phyloP scores from a whole-genome alignment of 2,888 invertebrate genomes.

The Lordiphosa fenestrarum region DNA sequence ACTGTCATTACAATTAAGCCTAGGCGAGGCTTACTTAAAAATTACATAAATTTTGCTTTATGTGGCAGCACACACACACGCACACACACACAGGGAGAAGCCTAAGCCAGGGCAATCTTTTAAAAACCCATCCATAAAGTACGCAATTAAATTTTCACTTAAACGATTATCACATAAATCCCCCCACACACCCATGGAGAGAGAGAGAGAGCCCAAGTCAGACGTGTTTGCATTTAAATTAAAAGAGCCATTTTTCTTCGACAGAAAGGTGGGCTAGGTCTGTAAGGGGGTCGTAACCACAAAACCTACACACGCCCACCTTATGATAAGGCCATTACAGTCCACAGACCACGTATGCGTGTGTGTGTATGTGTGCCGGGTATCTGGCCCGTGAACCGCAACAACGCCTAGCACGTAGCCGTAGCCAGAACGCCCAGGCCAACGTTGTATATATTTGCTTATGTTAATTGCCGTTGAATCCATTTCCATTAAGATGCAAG shows the following conservation, averaged over 20 bases:
- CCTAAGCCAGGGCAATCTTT: constrained; percentile 53
- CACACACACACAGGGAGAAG: constrained; percentile 10
- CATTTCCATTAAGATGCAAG: constrained; percentile 78
- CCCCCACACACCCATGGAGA: constrained; percentile 26
- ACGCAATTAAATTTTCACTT: constrained; percentile 80
- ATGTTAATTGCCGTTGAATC: constrained; percentile 79
- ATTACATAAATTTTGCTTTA: constrained; percentile 77
- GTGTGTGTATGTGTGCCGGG: constrained; percentile 39
- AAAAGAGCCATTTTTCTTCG: constrained; percentile 79
- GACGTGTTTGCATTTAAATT: constrained; percentile 79
- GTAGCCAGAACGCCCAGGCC: constrained; percentile 35
- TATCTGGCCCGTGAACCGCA: constrained; percentile 49
- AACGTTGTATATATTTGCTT: constrained; percentile 76
- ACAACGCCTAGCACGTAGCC: constrained; percentile 65
- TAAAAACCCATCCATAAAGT: constrained; percentile 77
- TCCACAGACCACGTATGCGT: constrained; percentile 52
- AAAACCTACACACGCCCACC: constrained; percentile 58
- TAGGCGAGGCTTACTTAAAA: constrained; percentile 67
- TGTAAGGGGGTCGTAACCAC: constrained; percentile 10
- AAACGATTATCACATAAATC: constrained; percentile 80
- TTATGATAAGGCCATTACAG: constrained; percentile 73
- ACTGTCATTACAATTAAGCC: constrained; percentile 59
- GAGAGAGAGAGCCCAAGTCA: constrained; percentile 53
- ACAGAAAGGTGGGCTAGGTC: constrained; percentile 18
- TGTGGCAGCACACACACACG: constrained; percentile 26